These are phyloP conservation scores for Athene noctua DNA, from an alignment of 2,113 vertebrate species.

Conservation along the genomic window DNA sequence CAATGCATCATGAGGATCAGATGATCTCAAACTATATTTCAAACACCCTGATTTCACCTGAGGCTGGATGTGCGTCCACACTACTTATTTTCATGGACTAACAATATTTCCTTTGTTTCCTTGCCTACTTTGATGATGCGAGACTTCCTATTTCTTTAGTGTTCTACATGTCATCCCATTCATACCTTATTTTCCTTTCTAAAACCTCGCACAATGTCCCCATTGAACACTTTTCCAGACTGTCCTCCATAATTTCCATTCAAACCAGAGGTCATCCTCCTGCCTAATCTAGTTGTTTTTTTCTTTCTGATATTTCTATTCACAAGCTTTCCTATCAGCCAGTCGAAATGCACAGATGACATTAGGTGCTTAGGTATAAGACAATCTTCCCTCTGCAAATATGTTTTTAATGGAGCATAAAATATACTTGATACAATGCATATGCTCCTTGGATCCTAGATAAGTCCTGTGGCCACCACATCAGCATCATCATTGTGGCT, in stretches of 20 bases:
- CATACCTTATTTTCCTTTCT: not conserved
- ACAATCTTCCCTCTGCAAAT: not conserved
- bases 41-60: not conserved
- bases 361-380: not conserved
- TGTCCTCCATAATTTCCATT: not conserved
- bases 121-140: not conserved
- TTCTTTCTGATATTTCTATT: not conserved
- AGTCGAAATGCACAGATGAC: not conserved
- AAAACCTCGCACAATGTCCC: not conserved
- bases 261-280: not conserved
- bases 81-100: not conserved
- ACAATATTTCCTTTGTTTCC: not conserved
- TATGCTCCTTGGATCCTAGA: not conserved
- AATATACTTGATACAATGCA: not conserved
- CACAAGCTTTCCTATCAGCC: not conserved
- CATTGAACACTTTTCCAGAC: not conserved
- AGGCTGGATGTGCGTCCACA: not conserved
- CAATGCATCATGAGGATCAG: not conserved
- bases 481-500: not conserved
- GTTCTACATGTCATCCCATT: not conserved
- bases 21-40: not conserved
- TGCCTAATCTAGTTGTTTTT: not conserved
- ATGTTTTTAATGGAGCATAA: not conserved
- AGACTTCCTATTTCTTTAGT: not conserved
- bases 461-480: not conserved